Evolutionary conservation across 2,797 vertebrate genomes (phyloP).

Genomic region (Epinephelus coioides): DNA sequence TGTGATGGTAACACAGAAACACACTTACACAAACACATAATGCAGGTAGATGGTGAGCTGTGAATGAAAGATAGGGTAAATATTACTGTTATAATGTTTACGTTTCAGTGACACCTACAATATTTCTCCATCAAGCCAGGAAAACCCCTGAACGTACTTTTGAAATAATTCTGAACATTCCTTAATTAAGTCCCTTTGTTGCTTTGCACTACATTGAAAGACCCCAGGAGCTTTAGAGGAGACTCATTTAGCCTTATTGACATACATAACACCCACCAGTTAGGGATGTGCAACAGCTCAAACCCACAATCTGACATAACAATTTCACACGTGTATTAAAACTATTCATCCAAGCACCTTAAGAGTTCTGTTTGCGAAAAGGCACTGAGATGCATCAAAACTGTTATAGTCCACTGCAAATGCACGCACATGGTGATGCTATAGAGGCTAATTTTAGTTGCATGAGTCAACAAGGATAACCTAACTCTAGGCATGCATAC

Average conservation of each 20-base stretch:
- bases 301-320: conserved; percentile 30
- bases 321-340: conserved; percentile 22
- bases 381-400: background rate
- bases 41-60: background rate
- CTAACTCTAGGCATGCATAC: background rate
- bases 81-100: background rate
- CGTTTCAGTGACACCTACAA: conserved; percentile 8
- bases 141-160: conserved; percentile 30
- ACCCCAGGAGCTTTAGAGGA: conserved; percentile 56
- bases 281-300: conserved; percentile 34
- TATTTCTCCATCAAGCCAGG: conserved; percentile 23
- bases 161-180: conserved; percentile 49
- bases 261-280: conserved; percentile 56
- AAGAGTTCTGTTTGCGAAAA: conserved; percentile 8
- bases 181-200: conserved; percentile 66
- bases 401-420: background rate
- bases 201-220: conserved; percentile 45
- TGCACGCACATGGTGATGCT: background rate
- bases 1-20: conserved; percentile 7
- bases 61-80: background rate
- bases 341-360: conserved; percentile 15
- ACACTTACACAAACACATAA: conserved; percentile 1
- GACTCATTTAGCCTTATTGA: conserved; percentile 54
- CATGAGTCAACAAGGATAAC: background rate
- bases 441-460: background rate